Percentiles rank a stretch among this genome's conserved stretches.
These are phyloP conservation scores for Puma concolor DNA, from an alignment of 2,113 vertebrate genomes.

Conservation along the genomic window DNA sequence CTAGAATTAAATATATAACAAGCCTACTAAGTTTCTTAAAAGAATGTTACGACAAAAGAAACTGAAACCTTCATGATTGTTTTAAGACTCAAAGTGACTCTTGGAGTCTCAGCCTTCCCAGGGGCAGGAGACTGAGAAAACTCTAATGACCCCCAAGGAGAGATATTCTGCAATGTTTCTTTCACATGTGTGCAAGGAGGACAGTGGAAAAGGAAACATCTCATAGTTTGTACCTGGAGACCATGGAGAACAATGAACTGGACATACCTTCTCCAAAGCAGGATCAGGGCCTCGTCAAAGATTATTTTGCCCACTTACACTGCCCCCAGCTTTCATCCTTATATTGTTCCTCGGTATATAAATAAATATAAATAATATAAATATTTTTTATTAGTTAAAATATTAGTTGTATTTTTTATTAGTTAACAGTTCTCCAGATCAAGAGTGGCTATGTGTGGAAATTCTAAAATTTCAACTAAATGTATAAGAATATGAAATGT, in stretches of 20 bases:
- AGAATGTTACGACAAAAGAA: conserved; percentile 13
- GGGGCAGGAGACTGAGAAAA: not conserved
- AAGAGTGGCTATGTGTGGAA: not conserved
- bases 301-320: not conserved
- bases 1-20: conserved; percentile 26
- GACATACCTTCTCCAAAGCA: not conserved
- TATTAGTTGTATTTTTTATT: not conserved
- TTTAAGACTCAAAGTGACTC: not conserved
- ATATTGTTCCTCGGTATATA: not conserved
- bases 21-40: not conserved
- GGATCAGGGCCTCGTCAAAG: not conserved
- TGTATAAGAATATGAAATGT: not conserved
- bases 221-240: not conserved
- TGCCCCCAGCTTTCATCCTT: not conserved
- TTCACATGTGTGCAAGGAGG: not conserved
- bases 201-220: not conserved
- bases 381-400: not conserved
- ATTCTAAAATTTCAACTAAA: conserved; percentile 39
- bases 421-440: not conserved
- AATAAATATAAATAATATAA: not conserved
- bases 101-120: not conserved
- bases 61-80: not conserved
- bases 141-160: not conserved
- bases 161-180: not conserved
- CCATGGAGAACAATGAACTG: not conserved